Evolutionary conservation across 2,888 invertebrate species (phyloP).

Genomic region (Ditula angustiorana): DNA sequence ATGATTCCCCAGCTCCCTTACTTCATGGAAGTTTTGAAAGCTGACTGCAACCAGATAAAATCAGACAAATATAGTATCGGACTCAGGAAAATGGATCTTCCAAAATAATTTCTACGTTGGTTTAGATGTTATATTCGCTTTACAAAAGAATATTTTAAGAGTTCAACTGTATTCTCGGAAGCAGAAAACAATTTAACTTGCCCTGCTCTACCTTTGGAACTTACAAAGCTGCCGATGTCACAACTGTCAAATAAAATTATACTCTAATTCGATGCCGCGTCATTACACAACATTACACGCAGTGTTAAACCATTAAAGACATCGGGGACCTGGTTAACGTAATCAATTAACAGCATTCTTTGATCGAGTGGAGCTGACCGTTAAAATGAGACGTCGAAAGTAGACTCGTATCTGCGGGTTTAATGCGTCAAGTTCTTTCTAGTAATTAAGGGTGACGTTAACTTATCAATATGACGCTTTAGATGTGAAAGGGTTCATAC

Average conservation of each 20-base stretch:
- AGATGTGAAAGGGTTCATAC: constrained; percentile 16
- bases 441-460: constrained; percentile 20
- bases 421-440: constrained; percentile 21
- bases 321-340: constrained; percentile 26
- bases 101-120: no score
- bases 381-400: constrained; percentile 25
- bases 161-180: no score
- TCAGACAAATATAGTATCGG: no score
- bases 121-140: no score
- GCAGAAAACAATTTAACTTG: neutral
- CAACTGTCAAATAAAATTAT: constrained; percentile 28
- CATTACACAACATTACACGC: constrained; percentile 7
- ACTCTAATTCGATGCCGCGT: neutral
- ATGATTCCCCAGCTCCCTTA: no score
- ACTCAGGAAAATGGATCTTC: no score
- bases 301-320: constrained; percentile 12
- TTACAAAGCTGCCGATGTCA: constrained; percentile 12
- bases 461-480: constrained; percentile 25
- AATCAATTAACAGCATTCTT: constrained; percentile 38
- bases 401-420: constrained; percentile 13
- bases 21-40: no score
- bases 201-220: neutral
- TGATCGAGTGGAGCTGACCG: constrained; percentile 24
- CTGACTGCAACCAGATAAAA: no score
- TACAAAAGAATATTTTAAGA: no score